phyloP scores from a whole-genome alignment of 2,888 invertebrate species.

The Pollenia labialis region DNA sequence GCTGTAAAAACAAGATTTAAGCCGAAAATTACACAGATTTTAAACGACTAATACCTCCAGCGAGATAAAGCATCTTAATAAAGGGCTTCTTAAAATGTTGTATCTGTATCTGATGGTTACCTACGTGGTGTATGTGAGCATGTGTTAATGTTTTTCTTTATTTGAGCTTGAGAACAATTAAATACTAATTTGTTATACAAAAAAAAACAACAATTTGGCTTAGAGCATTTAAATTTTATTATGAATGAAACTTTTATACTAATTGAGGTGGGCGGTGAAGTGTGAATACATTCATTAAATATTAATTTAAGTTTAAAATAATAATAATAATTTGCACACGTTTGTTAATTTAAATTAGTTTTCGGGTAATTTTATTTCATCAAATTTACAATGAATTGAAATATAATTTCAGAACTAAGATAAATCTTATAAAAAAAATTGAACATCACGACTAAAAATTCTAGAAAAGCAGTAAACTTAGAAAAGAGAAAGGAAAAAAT shows the following conservation, averaged over 20 bases:
- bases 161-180: slow-evolving; percentile 33
- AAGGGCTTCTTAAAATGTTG: slow-evolving; percentile 19
- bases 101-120: slow-evolving; percentile 14
- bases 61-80: slow-evolving; percentile 43
- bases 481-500: too few species aligned
- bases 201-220: neutral
- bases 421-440: too few species aligned
- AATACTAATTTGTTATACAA: slow-evolving; percentile 50
- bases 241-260: slow-evolving; percentile 19
- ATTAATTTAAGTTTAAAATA: too few species aligned
- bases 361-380: too few species aligned
- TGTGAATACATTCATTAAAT: too few species aligned
- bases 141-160: slow-evolving; percentile 30
- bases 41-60: slow-evolving; percentile 20
- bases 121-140: neutral
- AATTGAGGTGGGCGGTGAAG: neutral
- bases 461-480: too few species aligned
- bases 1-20: slow-evolving; percentile 56
- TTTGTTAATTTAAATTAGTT: too few species aligned
- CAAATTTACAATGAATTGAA: too few species aligned
- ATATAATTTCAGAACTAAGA: too few species aligned
- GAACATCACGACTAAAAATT: too few species aligned
- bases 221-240: neutral
- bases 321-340: too few species aligned
- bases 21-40: slow-evolving; percentile 8